Evolutionary conservation across 1,140 invertebrate genomes (phyloP).

Genomic region (Proctacanthus coquilletti): DNA sequence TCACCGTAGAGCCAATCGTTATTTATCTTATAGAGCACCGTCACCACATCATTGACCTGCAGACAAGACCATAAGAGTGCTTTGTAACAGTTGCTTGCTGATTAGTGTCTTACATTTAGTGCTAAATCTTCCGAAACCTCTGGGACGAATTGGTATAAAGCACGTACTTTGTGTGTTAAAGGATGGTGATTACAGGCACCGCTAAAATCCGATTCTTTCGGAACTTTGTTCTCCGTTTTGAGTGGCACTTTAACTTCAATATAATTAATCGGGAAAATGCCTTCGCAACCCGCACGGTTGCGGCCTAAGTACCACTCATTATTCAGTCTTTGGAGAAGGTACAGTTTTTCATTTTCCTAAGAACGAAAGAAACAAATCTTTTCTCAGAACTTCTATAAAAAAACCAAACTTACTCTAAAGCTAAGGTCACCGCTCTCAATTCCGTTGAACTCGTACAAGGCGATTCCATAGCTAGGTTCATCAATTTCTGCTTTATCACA

Average conservation of each 20-base stretch:
- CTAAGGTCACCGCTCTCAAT: conserved; percentile 52
- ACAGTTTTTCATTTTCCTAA: conserved; percentile 53
- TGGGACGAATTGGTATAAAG: conserved; percentile 44
- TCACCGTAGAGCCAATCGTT: conserved; percentile 71
- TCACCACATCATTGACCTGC: conserved; percentile 42
- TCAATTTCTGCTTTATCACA: conserved; percentile 7
- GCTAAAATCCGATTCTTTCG: conserved; percentile 6
- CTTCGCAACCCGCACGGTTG: conserved; percentile 42
- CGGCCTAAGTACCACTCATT: conserved; percentile 66
- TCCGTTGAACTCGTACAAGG: conserved; percentile 55
- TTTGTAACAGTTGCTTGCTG: too few relatives aligned
- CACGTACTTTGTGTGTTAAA: conserved; percentile 31
- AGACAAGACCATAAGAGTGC: neutral
- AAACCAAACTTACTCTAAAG: conserved; percentile 44
- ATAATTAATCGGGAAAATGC: conserved; percentile 69
- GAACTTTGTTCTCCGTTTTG: conserved; percentile 17
- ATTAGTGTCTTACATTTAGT: conserved; percentile 37
- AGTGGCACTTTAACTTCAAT: conserved; percentile 60
- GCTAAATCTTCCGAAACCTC: conserved; percentile 41
- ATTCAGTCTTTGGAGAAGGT: conserved; percentile 49
- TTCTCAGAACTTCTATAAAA: conserved; percentile 5
- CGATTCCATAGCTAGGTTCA: conserved; percentile 47
- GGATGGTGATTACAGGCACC: conserved; percentile 6
- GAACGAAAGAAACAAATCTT: conserved; percentile 15
- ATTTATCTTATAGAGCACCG: conserved; percentile 52